Evolutionary conservation across 2,797 vertebrate species (phyloP), one percentile per base, ranked within the genome.

Genomic region (Heliangelus exortis): DNA sequence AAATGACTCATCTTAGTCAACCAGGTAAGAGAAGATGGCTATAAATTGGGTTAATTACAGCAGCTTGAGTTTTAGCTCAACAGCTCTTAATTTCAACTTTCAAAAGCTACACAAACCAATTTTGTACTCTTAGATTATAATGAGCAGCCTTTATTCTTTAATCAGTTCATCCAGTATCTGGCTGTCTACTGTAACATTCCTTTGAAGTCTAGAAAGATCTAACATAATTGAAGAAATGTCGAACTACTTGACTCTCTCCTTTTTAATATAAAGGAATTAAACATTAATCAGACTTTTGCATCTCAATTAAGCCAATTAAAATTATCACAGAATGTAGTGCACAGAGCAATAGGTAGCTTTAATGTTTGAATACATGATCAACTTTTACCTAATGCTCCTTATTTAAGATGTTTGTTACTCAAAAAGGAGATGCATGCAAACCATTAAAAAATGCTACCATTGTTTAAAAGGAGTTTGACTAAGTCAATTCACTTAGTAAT

Each of bases 231-330:
- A 98, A 98, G 98, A 98, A 98, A 98, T 98, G 98, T 98, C 97
- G 96, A 98, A 98, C 97, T 98, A 98, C 98, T 98, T 98, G 98
- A 98, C 98, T 98, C 97, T 97, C 95, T 97, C 95, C 96, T 96
- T 97, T 97, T 97, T 98, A 98, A 98, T 98, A 98, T 97, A 98
- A 98, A 98, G 97, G 98, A 98, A 98, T 98, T 98, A 98, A 98
- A 98, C 97, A 98, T 98, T 98, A 98, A 98, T 98, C 97, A 98
- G 98, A 94, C 97, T 97, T 98, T 97, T 95, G 97, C 98, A 98
- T 98, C 97, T 98, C 98, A 98, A 98, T 98, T 98, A 98, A 98
- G 97, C 97, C 98, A 98, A 98, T 98, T 98, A 98, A 98, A 98
- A 97, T 97, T 98, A 98, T 98, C 98, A 98, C 97, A 98, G 98